Evolutionary conservation across 2,888 invertebrate species (phyloP), one percentile per base, ranked within the genome.

Genomic region (Nomada flava): DNA sequence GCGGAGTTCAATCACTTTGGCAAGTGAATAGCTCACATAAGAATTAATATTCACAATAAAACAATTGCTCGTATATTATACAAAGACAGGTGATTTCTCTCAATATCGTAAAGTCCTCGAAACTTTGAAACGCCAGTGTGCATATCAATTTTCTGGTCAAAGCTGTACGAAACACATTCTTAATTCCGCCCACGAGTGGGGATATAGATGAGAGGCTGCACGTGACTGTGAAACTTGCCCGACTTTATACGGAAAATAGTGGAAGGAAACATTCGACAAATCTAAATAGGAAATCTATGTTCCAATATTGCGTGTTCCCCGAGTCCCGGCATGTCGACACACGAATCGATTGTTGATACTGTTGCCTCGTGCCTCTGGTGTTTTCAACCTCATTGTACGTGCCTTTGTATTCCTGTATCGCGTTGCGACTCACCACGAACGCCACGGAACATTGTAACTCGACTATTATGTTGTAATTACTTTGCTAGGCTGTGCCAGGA

Each of bases 211-310:
- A 47, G 36, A 11, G n/a, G 47, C 20, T 13, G 42, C 44, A 72
- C 42, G 72, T 64, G 57, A 26, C 72, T 23, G 63, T 2, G 55
- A 29, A 50, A 65, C 65, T 60, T 64, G 13, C 11, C 9, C 20
- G 20, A 64, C 44, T 68, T 23, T 0, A 18, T 10, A 10, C 13
- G 29, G 50, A 55, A 65, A 65, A 67, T 52, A 60, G 47, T 50
- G 23, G 44, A 73, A 72, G 53, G 44, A 75, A 69, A 64, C 69
- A 64, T 63, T 55, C 60, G 59, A 76, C 69, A 47, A 70, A 76
- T 71, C 79, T 65, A 71, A 71, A 79, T 71, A 70, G 64, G 57
- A 68, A 77, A 77, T 67, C 65, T 74, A 59, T 75, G 74, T 63
- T 47, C 50, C 79, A 44, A 71, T 71, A 79, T 79, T 76, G 70